Evolutionary conservation across 2,113 vertebrate genomes (phyloP), one percentile per base, ranked within the genome.

Genomic region (Anguilla japonica): DNA sequence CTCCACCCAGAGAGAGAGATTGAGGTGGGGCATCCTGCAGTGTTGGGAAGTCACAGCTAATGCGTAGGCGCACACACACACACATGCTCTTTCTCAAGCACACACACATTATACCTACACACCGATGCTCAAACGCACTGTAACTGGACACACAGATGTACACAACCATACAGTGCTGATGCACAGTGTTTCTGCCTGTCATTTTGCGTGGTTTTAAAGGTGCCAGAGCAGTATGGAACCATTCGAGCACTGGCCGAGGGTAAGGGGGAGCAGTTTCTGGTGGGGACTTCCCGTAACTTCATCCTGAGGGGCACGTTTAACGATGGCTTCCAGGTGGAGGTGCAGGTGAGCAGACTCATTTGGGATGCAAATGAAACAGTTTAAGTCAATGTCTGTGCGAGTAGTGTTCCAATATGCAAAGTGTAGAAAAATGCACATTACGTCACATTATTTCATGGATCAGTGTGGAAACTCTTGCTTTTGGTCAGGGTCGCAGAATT

Each of bases 181-280:
- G 5, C 5, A 71, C 26, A 34, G 71, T 34, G 5, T 75, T 75
- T 75, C n/a, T 29, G 50, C 13, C 50, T 53, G 50, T 53, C 50
- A 53, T 7, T 18, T 20, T 80, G 6, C 16, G 11, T 34, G 75
- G 46, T 11, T 87, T 26, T 26, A 7, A 90, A 99, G 98, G 97
- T 99, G 89, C 98, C 98, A 83, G 98, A 99, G 91, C 97, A 98
- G 87, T 99, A 97, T n/a, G 98, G 98, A 92, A 96, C 96, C 89
- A 99, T 99, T 91, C 93, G 98, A 91, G 98, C 98, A 0, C 96
- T 99, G 83, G 96, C 98, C 0, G 98, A 99, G 93, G 98, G 98
- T 87, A 98, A 98, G 92, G 96, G 95, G 83, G 97, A 98, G 57
- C 97, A 99, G 67, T 97, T 99, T 92, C 93, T 99, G 92, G 96